Evolutionary conservation across 64 coral and sea anemone species (phyloP), one percentile per base, ranked within the genome.

Genomic region (Platygyra sinensis): DNA sequence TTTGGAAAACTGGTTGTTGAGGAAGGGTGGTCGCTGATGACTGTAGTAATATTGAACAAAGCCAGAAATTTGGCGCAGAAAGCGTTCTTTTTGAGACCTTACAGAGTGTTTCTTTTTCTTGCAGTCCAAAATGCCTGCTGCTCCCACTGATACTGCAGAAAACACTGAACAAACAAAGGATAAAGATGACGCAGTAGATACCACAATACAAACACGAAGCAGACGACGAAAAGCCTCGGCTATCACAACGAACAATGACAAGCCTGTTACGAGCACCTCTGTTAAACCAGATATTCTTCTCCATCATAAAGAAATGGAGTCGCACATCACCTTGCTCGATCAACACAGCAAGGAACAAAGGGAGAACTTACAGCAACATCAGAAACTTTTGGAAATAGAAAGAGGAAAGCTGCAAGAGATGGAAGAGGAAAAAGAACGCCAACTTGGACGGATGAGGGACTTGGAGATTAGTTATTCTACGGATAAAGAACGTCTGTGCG

Each of bases 261-360:
- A 83, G 27, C 20, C 80, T 25, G 69, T 76, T 25, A 52, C 71
- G 65, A 12, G 52, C 10, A 19, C 38, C 28, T 36, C 24, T 9
- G 60, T 80, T 25, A 88, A 90, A 63, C 75, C 86, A 2, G 95
- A 96, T 80, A 90, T 96, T 54, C 79, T 96, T 67, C 95, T 87
- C 59, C 95, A 90, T 52, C 91, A 93, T 62, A 81, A 78, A 55
- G 75, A 90, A 81, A 96, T 96, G 76, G 91, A 96, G 64, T 90
- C 82, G 28, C 94, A 96, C 52, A 96, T 96, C 36, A 80, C 80
- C 8, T 57, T 96, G 77, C 94, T 96, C 3, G 94, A 92, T 4
- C 83, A 97, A 33, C 95, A 97, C 75, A 97, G 95, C 72, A 91
- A 94, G 72, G 89, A 97, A 46, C 95, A 97, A 67, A 73, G 95